These are phyloP conservation scores for Atta texana DNA, from an alignment of 1,140 invertebrate species.

Conservation along the genomic window DNA sequence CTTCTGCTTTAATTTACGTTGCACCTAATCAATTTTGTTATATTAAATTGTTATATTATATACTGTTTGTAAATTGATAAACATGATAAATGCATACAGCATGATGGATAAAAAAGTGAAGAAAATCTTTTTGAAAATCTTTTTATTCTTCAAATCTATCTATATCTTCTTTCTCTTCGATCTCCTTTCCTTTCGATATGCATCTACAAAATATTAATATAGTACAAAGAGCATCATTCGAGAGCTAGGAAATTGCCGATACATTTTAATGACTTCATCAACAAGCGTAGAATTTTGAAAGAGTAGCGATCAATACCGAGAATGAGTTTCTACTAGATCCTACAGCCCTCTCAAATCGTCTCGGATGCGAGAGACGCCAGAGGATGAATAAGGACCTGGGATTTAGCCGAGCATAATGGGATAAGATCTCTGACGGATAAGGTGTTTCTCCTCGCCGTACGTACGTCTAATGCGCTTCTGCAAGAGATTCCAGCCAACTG, in stretches of 20 bases:
- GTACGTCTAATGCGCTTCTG: conserved; percentile 38
- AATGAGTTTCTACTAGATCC: conserved; percentile 28
- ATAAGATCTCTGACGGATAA: conserved; percentile 64
- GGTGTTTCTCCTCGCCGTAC: conserved; percentile 44
- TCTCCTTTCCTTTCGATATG: neutral
- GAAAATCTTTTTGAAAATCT: neutral
- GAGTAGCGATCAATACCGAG: conserved; percentile 13
- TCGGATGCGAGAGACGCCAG: conserved; percentile 9
- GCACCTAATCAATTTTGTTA: conserved; percentile 15
- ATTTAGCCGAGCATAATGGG: conserved; percentile 57
- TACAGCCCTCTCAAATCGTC: conserved; percentile 15
- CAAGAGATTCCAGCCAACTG: conserved; percentile 46
- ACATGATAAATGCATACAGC: neutral
- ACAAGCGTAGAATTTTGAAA: conserved; percentile 31
- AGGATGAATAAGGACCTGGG: conserved; percentile 13
- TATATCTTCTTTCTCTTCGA: neutral
- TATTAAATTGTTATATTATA: neutral
- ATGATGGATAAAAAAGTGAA: neutral
- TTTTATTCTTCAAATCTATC: neutral
- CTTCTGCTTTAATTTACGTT: conserved; percentile 23
- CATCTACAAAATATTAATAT: conserved; percentile 37
- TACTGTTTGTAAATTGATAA: neutral
- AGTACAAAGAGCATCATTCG: conserved; percentile 1
- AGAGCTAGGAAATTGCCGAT: conserved; percentile 43
- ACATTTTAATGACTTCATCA: conserved; percentile 57